A percentile compares a stretch with the other conserved stretches of the same genome.
phyloP scores from a whole-genome alignment of 2,888 invertebrate genomes.

The Pseudococcus viburni region DNA sequence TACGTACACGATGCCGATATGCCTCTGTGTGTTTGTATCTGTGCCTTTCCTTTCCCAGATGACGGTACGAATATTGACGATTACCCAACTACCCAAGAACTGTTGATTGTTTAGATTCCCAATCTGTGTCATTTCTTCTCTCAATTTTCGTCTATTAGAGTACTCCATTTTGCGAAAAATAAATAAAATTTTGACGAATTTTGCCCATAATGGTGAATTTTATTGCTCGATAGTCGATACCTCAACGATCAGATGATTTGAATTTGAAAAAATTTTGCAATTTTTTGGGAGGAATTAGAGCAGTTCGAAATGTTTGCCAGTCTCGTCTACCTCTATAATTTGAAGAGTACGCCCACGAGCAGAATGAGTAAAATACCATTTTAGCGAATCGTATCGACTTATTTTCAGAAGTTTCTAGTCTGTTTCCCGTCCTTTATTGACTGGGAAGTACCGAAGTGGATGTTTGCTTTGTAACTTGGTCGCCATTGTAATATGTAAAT shows the following conservation, averaged over 20 bases:
- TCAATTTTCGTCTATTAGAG: background rate
- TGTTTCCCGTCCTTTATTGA: background rate
- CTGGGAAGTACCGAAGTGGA: background rate
- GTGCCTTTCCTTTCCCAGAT: background rate
- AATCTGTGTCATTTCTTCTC: background rate
- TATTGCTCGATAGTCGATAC: too few species aligned
- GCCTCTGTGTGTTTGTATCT: constrained; percentile 22
- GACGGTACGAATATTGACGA: background rate
- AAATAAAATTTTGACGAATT: too few species aligned
- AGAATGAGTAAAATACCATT: background rate
- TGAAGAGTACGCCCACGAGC: background rate
- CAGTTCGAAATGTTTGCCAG: background rate
- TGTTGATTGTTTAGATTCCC: background rate
- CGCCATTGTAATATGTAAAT: background rate
- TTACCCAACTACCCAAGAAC: background rate
- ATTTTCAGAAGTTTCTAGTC: background rate
- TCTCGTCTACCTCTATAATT: background rate
- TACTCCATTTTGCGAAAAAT: too few species aligned
- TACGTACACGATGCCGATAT: constrained; percentile 10
- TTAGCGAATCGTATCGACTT: background rate
- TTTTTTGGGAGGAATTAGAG: background rate
- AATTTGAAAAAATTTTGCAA: too few species aligned
- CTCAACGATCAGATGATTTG: too few species aligned
- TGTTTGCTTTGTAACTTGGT: background rate
- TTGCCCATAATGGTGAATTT: too few species aligned